phyloP scores from a whole-genome alignment of 2,797 vertebrate genomes.

The Heliangelus exortis region DNA sequence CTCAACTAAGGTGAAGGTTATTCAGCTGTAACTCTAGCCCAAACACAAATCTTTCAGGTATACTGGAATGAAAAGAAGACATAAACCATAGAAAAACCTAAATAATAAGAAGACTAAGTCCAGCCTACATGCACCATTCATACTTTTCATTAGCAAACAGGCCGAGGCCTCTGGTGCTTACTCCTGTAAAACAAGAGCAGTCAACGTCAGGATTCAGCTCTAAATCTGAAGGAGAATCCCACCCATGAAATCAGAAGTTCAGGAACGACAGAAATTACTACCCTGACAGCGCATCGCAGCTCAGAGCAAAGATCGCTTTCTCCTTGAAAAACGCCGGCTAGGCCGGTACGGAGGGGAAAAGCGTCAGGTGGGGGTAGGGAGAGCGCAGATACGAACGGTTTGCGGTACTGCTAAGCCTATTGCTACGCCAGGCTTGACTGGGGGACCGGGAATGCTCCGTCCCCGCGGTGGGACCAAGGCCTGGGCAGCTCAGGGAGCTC shows the following conservation, averaged over 20 bases:
- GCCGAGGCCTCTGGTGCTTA: accelerated
- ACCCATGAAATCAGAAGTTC: no score
- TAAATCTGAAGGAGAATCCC: no score
- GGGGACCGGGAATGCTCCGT: not conserved
- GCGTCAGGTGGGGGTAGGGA: no score
- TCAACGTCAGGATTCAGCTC: accelerated
- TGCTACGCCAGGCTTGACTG: no score
- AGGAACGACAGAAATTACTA: accelerated
- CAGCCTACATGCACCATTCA: not conserved
- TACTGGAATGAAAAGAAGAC: not conserved
- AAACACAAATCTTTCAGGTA: accelerated
- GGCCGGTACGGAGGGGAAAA: accelerated
- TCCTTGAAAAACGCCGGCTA: no score
- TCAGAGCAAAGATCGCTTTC: not conserved
- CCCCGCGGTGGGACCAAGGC: not conserved
- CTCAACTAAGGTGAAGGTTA: not conserved
- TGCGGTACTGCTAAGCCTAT: accelerated
- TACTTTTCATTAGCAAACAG: accelerated
- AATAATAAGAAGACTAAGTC: not conserved
- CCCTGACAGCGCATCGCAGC: accelerated
- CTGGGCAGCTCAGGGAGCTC: not conserved
- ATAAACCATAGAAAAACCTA: not conserved
- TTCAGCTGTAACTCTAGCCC: not conserved
- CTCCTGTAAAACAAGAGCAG: not conserved
- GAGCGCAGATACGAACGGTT: no score